Base-by-base conservation (phyloP, 2,888 invertebrate species). In the Onchidella celtica region DNA sequence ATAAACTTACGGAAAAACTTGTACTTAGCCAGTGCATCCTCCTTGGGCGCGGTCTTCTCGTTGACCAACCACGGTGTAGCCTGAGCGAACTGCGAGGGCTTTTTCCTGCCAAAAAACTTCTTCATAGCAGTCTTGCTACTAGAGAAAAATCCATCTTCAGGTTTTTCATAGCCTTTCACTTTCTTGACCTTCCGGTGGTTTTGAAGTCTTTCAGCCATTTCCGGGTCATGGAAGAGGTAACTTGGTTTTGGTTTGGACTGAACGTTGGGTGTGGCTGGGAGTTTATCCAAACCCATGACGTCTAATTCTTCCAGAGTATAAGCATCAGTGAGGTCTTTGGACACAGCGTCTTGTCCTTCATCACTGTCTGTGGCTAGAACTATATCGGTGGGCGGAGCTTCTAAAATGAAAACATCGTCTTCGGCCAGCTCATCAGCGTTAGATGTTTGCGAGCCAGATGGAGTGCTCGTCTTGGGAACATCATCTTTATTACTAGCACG, bases 1-100 rank as follows among this genome's bases (percentile, higher is more conserved):
- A n/a, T 27, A 47, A 17, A 47, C 86, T 82, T 85, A 87, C 87
- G 85, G 72, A 82, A 85, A 68, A 85, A 87, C 61, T 84, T 85
- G 73, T 83, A 85, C 68, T 84, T 85, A 38, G 73, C 70, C 74
- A 85, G 36, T 69, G 74, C 47, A 27, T 85, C 84, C 24, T 57
- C 65, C 14, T 83, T 72, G 29, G 36, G 72, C 57, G 78, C 82
- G 55, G 34, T 72, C 24, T 24, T 61, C 61, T 24, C 61, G 27
- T 61, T 61, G 24, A 61, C 63, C 24, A 57, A 29, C 79, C 79
- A 79, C 32, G 79, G 79, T 9, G 59, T 32, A 2, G 70, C 79
- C 34, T 61, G 59, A 24, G 72, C 72, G 2, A 72, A 72, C 24
- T 70, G 79, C 27, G 72, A 29, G n/a, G 72, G 65, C 63, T 63